A percentile compares a stretch with the other conserved stretches of the same genome.
These are phyloP conservation scores for Paramuricea clavata DNA, from an alignment of 92 coral and sea anemone species.

Conservation along the genomic window DNA sequence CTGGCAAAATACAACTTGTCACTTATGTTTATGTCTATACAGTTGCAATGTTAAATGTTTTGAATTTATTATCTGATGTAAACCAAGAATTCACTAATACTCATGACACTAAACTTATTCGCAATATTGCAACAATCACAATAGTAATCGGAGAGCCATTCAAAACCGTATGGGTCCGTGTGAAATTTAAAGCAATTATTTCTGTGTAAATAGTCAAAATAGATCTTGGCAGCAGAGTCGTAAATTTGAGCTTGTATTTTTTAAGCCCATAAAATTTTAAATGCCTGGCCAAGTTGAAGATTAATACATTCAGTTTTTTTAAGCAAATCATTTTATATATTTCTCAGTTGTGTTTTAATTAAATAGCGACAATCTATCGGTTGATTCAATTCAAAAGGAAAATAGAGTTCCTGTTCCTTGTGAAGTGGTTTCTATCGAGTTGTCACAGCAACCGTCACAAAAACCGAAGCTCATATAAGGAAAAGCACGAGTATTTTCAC, in stretches of 20 bases:
- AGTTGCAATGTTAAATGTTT: neutral
- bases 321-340: neutral
- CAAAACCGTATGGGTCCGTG: no score
- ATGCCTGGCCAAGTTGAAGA: neutral
- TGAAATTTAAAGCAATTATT: no score
- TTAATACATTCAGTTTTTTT: no score
- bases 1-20: neutral
- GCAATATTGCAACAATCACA: neutral
- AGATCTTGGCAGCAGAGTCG: no score
- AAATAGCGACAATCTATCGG: neutral
- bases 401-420: neutral
- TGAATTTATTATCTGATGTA: neutral
- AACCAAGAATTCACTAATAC: neutral
- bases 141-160: neutral
- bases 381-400: neutral
- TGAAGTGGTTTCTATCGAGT: slow-evolving; percentile 24
- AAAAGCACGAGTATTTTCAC: neutral
- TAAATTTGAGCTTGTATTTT: no score
- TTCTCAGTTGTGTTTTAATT: neutral
- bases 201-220: no score
- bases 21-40: neutral
- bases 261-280: no score
- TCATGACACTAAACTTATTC: neutral
- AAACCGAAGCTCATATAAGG: neutral
- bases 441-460: slow-evolving; percentile 28